Base-by-base conservation (phyloP, 2,797 vertebrate species). In the Protosalanx chinensis region DNA sequence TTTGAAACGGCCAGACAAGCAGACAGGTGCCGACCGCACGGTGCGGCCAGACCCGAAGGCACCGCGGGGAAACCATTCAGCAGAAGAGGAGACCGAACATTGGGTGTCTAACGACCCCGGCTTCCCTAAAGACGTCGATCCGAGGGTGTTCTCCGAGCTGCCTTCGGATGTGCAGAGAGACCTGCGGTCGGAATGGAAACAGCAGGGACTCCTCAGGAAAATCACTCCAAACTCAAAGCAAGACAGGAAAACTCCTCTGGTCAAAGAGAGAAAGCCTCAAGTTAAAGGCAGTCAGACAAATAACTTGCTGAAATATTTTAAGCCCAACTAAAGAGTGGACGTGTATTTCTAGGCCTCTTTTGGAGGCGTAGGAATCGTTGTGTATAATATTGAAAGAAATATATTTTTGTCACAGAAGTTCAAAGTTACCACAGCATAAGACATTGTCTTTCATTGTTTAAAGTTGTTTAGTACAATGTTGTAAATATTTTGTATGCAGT, bases 101-200 rank as follows among this genome's bases (percentile, higher is more conserved):
- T 23, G 8, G 12, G 16, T 10, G 13, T 69, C 73, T 64, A 72
- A 81, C 81, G 85, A 86, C 78, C 74, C 66, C 3, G 51, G 76
- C 4, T 79, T 95, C 65, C 96, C 95, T 1, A 79, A 87, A 73
- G 81, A 88, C 2, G 85, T 97, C 8, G 95, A 98, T 77, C 84
- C 91, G 23, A 61, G 82, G 60, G 94, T 95, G 60, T 98, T 97
- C 89, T 94, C 87, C 4, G 86, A 93, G 81, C 91, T 93, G 41
- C 92, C 93, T 0, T 61, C 68, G 0, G 94, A 93, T 5, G 67
- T 98, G 64, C 96, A 94, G 68, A 87, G 63, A 49, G 96, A 98
- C 81, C 76, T 98, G 12, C 72, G 93, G 72, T 84, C 84, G 0
- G 94, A 94, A 41, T 97, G 96, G 96, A 95, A 87, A 75, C 91